Evolutionary conservation across 2,113 vertebrate genomes (phyloP).

Genomic region (Saccopteryx bilineata): DNA sequence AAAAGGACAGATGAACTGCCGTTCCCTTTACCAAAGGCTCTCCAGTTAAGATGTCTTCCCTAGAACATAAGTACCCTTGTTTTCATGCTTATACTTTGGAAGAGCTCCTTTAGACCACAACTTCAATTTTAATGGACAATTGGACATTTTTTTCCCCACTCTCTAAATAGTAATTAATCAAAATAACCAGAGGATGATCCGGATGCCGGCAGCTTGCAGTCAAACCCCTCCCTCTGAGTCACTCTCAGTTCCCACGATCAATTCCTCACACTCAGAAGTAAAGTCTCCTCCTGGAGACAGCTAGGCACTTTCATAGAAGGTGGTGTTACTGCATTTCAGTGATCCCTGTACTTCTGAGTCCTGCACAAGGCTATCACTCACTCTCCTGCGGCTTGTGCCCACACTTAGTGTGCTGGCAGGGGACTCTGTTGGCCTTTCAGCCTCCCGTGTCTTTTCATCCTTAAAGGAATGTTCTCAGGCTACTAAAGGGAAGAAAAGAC

Average conservation of each 20-base stretch:
- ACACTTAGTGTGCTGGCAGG: neutral
- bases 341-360: neutral
- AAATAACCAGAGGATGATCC: neutral
- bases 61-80: neutral
- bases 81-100: neutral
- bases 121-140: neutral
- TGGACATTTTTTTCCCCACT: neutral
- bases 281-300: neutral
- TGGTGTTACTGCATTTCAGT: no score
- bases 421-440: neutral
- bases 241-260: rapidly evolving
- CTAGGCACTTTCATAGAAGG: neutral
- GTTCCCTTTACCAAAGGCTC: neutral
- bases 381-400: no score
- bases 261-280: neutral
- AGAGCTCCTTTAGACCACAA: neutral
- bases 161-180: neutral
- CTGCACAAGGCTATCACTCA: neutral
- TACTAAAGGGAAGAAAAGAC: slow-evolving; percentile 12
- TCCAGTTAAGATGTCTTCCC: neutral
- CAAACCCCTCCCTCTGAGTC: neutral
- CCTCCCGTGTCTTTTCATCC: neutral
- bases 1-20: neutral
- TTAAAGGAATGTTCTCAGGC: slow-evolving; percentile 61
- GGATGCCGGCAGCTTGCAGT: neutral